A percentile compares a stretch with the other conserved stretches of the same genome.
Conservation (phyloP, 2,888 invertebrate species). For the Mechanitis mazaeus region DNA sequence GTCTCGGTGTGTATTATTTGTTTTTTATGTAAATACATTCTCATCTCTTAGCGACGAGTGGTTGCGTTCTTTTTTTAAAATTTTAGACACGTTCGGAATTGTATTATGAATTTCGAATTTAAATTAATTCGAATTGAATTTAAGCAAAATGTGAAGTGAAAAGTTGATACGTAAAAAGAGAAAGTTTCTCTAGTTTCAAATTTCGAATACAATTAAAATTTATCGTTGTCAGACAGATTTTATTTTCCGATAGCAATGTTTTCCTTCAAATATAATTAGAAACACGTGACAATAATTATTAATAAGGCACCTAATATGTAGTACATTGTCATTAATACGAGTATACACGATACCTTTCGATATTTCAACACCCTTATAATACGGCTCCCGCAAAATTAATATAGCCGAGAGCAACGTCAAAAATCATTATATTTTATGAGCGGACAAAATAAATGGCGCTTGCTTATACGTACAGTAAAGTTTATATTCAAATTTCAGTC, state of each 20-base stretch:
- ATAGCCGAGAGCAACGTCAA: constrained; percentile 67
- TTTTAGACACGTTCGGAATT: constrained; percentile 57
- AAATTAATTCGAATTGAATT: constrained; percentile 29
- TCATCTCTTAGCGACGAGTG: constrained; percentile 64
- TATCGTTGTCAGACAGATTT: no score
- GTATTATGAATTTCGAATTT: constrained; percentile 48
- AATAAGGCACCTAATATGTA: background rate
- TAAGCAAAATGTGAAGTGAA: background rate
- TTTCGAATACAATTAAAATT: no score
- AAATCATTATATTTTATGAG: constrained; percentile 76
- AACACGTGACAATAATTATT: constrained; percentile 3
- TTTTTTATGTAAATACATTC: constrained; percentile 74
- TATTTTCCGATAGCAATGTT: no score
- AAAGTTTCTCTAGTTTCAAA: background rate
- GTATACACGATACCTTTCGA: constrained; percentile 46
- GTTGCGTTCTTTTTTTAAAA: constrained; percentile 60
- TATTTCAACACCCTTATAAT: constrained; percentile 53
- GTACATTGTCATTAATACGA: constrained; percentile 25
- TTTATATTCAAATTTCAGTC: constrained; percentile 75
- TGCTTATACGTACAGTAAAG: constrained; percentile 69
- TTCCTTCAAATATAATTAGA: background rate
- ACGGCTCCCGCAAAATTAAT: constrained; percentile 60
- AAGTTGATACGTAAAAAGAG: background rate
- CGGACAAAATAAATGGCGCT: constrained; percentile 73
- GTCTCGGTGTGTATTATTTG: constrained; percentile 71